Percentiles rank a stretch among this genome's conserved stretches.
phyloP scores from a whole-genome alignment of 2,888 invertebrate species.

The Tachystola acroxantha region DNA sequence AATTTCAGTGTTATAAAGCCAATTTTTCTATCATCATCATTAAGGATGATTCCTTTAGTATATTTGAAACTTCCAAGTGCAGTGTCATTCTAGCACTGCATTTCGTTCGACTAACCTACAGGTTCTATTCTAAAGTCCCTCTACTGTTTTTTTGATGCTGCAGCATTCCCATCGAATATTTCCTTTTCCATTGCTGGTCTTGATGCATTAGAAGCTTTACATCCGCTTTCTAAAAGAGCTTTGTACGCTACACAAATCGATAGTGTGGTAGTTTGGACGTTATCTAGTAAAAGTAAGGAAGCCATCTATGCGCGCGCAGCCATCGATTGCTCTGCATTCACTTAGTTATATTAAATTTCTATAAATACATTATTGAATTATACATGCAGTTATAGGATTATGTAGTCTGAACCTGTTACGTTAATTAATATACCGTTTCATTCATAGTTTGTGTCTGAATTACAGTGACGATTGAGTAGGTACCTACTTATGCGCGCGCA shows the following conservation, averaged over 20 bases:
- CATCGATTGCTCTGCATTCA: slow-evolving; percentile 55
- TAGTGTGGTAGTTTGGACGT: background rate
- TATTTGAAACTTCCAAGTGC: slow-evolving; percentile 14
- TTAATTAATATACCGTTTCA: background rate
- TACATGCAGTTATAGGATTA: slow-evolving; percentile 26
- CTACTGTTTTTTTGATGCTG: slow-evolving; percentile 8
- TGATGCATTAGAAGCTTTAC: background rate
- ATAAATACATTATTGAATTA: slow-evolving; percentile 57
- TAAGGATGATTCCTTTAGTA: background rate
- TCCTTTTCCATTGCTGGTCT: slow-evolving; percentile 18
- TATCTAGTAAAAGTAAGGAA: slow-evolving; percentile 28
- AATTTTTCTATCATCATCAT: background rate
- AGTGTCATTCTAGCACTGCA: slow-evolving; percentile 20
- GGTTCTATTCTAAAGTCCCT: slow-evolving; percentile 14
- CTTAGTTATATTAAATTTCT: slow-evolving; percentile 44
- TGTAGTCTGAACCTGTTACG: background rate
- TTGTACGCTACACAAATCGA: slow-evolving; percentile 17
- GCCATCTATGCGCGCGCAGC: slow-evolving; percentile 68
- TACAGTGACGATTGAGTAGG: background rate
- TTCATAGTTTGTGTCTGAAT: background rate
- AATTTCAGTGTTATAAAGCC: too few relatives aligned
- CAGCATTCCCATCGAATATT: slow-evolving; percentile 6
- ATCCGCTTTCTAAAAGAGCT: slow-evolving; percentile 11
- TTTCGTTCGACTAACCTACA: slow-evolving; percentile 24
- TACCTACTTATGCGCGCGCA: too few relatives aligned